Percentiles rank a stretch among this genome's conserved stretches.
Evolutionary conservation across 2,888 invertebrate species (phyloP).

Genomic region (Melanotus villosus): DNA sequence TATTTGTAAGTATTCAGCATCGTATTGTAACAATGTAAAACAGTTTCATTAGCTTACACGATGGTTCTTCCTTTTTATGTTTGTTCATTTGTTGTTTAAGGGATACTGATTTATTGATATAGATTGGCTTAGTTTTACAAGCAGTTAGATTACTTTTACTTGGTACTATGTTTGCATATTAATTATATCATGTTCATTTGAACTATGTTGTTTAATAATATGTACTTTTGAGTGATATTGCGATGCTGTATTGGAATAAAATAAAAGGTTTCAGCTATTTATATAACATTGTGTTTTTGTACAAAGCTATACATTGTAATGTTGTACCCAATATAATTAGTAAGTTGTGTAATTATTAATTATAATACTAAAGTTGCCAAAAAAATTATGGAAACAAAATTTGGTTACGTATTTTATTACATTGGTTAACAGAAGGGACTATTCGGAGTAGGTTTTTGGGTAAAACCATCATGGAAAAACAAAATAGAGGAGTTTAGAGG

Average conservation of each 20-base stretch:
- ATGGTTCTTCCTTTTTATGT: background rate
- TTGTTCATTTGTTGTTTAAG: background rate
- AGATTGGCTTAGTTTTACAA: background rate
- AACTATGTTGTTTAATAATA: constrained; percentile 11
- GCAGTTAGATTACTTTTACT: background rate
- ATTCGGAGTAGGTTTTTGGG: too few relatives aligned
- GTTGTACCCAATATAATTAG: too few relatives aligned
- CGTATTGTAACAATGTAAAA: background rate
- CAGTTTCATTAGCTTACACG: background rate
- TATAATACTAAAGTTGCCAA: too few relatives aligned
- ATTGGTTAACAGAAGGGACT: too few relatives aligned
- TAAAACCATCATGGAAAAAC: too few relatives aligned
- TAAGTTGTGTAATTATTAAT: too few relatives aligned
- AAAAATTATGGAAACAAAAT: too few relatives aligned
- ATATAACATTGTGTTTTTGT: background rate
- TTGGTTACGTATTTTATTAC: too few relatives aligned
- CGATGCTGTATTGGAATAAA: constrained; percentile 51
- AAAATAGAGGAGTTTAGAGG: too few relatives aligned
- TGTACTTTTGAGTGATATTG: constrained; percentile 46
- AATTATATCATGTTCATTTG: background rate
- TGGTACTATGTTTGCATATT: constrained; percentile 1
- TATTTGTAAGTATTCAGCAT: too few relatives aligned
- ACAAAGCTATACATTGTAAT: too few relatives aligned
- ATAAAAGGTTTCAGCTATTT: constrained; percentile 48
- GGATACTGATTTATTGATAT: background rate